phyloP scores from a whole-genome alignment of 64 coral and sea anemone genomes.

The Actinia tenebrosa region DNA sequence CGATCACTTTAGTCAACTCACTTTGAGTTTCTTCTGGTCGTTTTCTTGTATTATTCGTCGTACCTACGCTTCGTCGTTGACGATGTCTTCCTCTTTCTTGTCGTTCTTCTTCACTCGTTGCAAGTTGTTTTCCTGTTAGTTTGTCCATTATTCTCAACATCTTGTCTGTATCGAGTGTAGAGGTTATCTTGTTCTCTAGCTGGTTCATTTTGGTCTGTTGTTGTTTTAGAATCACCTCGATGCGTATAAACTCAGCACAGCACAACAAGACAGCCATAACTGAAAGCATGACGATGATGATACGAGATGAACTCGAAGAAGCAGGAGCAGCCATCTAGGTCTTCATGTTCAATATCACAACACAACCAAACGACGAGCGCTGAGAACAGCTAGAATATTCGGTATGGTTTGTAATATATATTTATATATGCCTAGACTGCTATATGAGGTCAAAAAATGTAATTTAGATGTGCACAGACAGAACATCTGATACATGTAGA shows the following conservation, averaged over 20 bases:
- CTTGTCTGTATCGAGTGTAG: background rate
- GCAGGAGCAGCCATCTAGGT: background rate
- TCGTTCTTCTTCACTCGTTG: background rate
- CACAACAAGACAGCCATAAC: background rate
- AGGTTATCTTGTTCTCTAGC: slow-evolving; percentile 1
- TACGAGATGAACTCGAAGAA: background rate
- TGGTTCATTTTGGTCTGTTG: background rate
- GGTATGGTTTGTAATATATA: too few relatives aligned
- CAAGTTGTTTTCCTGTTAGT: background rate
- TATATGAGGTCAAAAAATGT: too few relatives aligned
- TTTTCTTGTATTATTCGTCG: background rate
- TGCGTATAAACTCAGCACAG: background rate
- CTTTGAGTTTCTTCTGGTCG: background rate
- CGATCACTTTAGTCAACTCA: too few relatives aligned
- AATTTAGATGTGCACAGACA: too few relatives aligned
- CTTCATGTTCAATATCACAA: background rate
- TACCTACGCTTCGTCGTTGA: background rate
- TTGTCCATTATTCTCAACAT: background rate
- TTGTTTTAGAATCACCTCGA: background rate
- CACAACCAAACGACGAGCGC: background rate
- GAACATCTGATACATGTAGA: too few relatives aligned
- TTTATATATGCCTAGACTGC: too few relatives aligned
- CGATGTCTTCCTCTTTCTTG: background rate
- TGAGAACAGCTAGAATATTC: background rate
- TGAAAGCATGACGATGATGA: background rate